Evolutionary conservation across 2,797 vertebrate species (phyloP), one percentile per base, ranked within the genome.

Genomic region (Sebastes itinus): DNA sequence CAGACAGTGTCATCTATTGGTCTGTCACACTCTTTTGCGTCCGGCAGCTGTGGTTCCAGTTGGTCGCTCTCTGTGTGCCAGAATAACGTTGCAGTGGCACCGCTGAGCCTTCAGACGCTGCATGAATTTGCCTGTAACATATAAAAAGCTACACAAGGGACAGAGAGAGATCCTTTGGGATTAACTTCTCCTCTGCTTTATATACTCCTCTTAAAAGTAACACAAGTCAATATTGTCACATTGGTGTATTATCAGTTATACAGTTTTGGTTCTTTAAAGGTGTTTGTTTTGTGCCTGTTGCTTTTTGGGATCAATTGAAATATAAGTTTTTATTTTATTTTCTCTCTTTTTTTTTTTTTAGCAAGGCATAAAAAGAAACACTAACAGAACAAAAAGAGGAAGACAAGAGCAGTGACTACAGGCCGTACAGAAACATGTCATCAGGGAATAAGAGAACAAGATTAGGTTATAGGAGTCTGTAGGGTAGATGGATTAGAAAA

Each of bases 31-130:
- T 84, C 52, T 32, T 87, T 18, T 92, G 91, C 78, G 61, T 78
- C 61, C 1, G 27, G 82, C 94, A 95, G 89, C 93, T 95, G 94
- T 78, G 82, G 91, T 94, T 93, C 92, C 89, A 76, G 84, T 81
- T 86, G 87, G 81, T 88, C 80, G 67, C 79, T 10, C 88, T 72
- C 64, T 67, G 73, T 74, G 83, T 52, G 84, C 55, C 54, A 85
- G 79, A 92, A 80, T 84, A 81, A 89, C 82, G 79, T 72, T 63
- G 84, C 16, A 79, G 82, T 77, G 83, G 67, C 87, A 76, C 67
- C 54, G 38, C 64, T 74, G 80, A 2, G 56, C 78, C 85, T 83
- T 82, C 88, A 88, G 75, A 88, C 76, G 81, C 86, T 77, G 77
- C 35, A 8, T 49, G 10, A 86, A 95, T 95, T 95, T 95, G 94